Percentiles rank a stretch among this genome's conserved stretches.
Evolutionary conservation across 1,140 invertebrate species (phyloP).

Genomic region (Diachasma alloeum): DNA sequence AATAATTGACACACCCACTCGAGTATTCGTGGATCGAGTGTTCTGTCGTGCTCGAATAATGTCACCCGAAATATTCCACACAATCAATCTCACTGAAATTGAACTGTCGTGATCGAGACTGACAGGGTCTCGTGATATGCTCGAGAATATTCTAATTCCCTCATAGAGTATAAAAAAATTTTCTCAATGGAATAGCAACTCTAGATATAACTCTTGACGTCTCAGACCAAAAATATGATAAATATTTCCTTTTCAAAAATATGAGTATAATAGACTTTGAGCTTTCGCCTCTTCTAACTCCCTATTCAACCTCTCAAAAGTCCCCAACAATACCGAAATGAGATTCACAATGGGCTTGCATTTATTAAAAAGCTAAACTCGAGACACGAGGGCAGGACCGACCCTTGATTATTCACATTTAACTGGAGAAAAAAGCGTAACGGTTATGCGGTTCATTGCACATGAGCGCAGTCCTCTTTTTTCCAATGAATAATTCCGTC

Average conservation of each 20-base stretch:
- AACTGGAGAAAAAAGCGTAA: neutral
- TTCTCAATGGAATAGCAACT: no score
- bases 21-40: neutral
- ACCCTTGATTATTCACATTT: neutral
- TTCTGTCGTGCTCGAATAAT: neutral
- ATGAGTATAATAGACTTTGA: neutral
- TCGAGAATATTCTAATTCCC: no score
- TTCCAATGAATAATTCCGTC: slow-evolving; percentile 1
- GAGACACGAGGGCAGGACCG: neutral
- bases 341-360: neutral
- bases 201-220: no score
- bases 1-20: neutral
- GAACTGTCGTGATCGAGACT: no score
- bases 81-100: no score
- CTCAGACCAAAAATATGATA: no score
- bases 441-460: neutral
- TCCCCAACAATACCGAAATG: neutral
- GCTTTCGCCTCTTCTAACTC: no score
- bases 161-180: no score
- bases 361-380: neutral
- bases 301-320: no score
- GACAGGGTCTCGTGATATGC: no score
- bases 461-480: neutral
- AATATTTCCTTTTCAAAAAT: neutral
- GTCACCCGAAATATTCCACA: no score